These are phyloP conservation scores for Oasisia sp. DNA, from an alignment of 2,888 invertebrate species.

Conservation along the genomic window DNA sequence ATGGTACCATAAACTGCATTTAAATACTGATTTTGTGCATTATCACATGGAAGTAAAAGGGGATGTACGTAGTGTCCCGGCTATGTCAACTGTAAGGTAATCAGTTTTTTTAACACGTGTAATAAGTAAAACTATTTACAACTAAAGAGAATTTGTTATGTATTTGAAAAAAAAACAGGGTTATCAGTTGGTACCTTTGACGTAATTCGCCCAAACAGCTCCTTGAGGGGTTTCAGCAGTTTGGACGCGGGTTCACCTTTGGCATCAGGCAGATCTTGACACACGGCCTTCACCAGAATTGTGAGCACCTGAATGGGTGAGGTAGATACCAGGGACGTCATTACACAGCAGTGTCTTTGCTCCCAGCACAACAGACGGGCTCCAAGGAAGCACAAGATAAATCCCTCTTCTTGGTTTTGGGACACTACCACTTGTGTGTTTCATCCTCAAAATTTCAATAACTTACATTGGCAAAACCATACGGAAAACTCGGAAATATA, in stretches of 20 bases:
- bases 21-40: no score
- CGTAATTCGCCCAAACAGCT: conserved; percentile 81
- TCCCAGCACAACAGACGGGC: no score
- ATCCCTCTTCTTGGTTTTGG: no score
- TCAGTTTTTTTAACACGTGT: neutral
- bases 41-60: no score
- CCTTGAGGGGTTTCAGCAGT: conserved; percentile 72
- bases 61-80: no score
- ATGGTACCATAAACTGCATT: no score
- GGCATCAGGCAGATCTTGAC: conserved; percentile 74
- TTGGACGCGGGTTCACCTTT: conserved; percentile 68
- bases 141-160: neutral
- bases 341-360: neutral
- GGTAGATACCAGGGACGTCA: neutral
- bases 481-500: no score
- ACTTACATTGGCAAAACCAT: no score
- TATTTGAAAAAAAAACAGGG: neutral
- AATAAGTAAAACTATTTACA: neutral
- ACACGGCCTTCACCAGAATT: conserved; percentile 78
- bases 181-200: conserved; percentile 55
- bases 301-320: conserved; percentile 71
- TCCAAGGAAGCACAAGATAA: no score
- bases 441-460: no score
- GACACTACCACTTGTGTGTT: no score
- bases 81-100: no score